phyloP scores from a whole-genome alignment of 37 sponge, comb jelly and placozoan genomes.

The Spongilla lacustris region DNA sequence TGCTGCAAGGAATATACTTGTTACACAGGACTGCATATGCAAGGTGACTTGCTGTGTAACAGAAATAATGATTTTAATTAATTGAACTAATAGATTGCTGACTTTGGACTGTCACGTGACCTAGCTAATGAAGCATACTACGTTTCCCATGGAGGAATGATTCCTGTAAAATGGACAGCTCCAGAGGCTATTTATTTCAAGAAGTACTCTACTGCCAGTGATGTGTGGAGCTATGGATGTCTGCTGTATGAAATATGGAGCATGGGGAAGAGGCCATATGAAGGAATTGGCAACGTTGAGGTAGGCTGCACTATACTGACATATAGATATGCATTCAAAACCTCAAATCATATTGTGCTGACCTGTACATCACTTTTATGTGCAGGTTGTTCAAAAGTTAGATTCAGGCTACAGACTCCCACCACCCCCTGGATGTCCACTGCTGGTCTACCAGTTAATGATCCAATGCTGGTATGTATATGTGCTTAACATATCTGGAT shows the following conservation, averaged over 20 bases:
- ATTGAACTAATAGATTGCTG: conserved; percentile 36
- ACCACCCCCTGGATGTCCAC: not conserved
- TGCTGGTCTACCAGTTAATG: not conserved
- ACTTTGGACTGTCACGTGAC: conserved; percentile 61
- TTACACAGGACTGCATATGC: not conserved
- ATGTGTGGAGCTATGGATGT: not conserved
- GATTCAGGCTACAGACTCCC: not conserved
- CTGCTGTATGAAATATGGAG: not conserved
- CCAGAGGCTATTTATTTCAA: conserved; percentile 39
- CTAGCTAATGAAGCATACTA: conserved; percentile 22
- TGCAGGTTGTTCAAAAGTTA: not conserved
- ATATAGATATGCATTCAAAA: not conserved
- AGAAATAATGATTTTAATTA: not conserved
- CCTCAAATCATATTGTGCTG: not conserved
- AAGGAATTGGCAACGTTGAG: not conserved
- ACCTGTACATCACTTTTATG: no score
- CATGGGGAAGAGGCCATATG: not conserved
- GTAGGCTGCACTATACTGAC: not conserved
- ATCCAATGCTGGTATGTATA: not conserved
- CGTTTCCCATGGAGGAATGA: conserved; percentile 13
- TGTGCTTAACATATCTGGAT: not conserved
- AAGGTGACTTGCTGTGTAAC: not conserved
- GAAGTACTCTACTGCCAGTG: not conserved
- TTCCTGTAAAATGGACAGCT: conserved; percentile 62
- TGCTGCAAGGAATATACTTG: not conserved